phyloP scores from a whole-genome alignment of 1,140 invertebrate genomes.

The Drosophila baimaii region DNA sequence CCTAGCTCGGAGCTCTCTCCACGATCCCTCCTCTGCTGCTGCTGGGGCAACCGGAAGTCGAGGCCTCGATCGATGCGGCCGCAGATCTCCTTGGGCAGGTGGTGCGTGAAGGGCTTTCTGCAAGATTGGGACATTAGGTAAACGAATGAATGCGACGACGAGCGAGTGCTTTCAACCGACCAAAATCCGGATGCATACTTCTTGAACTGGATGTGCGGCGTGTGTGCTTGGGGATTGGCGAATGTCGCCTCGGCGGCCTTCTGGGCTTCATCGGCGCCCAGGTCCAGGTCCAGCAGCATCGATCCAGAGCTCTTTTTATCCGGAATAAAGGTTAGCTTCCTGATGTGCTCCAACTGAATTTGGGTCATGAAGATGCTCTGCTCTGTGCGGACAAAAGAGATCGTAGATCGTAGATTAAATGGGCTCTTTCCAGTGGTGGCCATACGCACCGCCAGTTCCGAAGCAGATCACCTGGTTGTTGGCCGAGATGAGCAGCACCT shows the following conservation, averaged over 20 bases:
- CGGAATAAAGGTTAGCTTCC: constrained; percentile 72
- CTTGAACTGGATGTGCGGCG: constrained; percentile 67
- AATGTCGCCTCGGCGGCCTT: constrained; percentile 31
- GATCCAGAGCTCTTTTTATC: constrained; percentile 52
- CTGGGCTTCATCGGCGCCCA: constrained; percentile 3
- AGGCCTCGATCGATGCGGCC: constrained; percentile 61
- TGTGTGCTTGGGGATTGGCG: constrained; percentile 14
- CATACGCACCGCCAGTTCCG: constrained; percentile 62
- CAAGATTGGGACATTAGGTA: constrained; percentile 35
- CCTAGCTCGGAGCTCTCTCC: neutral
- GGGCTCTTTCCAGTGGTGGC: no score
- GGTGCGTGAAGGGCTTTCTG: constrained; percentile 58
- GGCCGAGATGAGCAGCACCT: constrained; percentile 68
- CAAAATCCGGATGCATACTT: constrained; percentile 76
- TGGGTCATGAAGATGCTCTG: constrained; percentile 81
- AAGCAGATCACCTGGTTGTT: constrained; percentile 78
- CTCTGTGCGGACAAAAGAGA: constrained; percentile 40
- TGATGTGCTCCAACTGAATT: constrained; percentile 79
- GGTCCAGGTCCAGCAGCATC: constrained; percentile 11
- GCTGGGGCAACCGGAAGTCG: constrained; percentile 54
- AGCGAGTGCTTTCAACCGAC: constrained; percentile 43
- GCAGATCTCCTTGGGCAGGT: constrained; percentile 56
- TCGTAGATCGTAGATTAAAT: neutral
- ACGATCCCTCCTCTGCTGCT: neutral
- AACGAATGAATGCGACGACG: constrained; percentile 21